Conservation (phyloP, 2,888 invertebrate species). For the Neoitamus cyanurus region DNA sequence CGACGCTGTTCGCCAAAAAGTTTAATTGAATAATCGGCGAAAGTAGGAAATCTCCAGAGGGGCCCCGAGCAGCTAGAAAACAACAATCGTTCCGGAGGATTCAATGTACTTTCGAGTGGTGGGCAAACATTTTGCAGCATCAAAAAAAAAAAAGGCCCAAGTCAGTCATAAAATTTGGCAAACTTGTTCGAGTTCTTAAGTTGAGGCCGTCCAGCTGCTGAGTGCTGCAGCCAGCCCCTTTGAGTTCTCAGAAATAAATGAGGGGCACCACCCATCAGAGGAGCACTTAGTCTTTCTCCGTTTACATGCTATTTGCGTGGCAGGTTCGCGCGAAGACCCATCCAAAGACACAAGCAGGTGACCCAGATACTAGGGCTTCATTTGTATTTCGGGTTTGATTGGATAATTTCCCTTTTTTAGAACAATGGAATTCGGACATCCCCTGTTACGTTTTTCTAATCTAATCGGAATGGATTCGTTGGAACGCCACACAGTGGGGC, state of each 20-base stretch:
- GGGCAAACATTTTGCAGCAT: not conserved
- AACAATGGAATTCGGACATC: conserved; percentile 5
- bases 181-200: not conserved
- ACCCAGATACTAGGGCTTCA: conserved; percentile 7
- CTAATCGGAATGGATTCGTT: not conserved
- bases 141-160: not conserved
- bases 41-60: conserved; percentile 32
- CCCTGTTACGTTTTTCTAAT: not conserved
- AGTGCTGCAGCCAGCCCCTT: too few species aligned
- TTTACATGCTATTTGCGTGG: not conserved
- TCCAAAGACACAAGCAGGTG: not conserved
- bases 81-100: conserved; percentile 6
- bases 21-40: conserved; percentile 46
- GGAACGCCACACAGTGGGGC: not conserved
- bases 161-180: not conserved
- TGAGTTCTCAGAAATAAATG: not conserved
- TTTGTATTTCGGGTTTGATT: conserved; percentile 24
- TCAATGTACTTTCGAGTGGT: conserved; percentile 24
- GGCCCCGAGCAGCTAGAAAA: not conserved
- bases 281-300: not conserved
- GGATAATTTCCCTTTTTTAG: conserved; percentile 26
- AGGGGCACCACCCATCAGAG: not conserved
- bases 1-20: not conserved
- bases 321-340: not conserved
- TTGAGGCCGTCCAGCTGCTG: not conserved